These are phyloP conservation scores for Chrysodeixis includens DNA, from an alignment of 2,888 invertebrate genomes.

Conservation along the genomic window DNA sequence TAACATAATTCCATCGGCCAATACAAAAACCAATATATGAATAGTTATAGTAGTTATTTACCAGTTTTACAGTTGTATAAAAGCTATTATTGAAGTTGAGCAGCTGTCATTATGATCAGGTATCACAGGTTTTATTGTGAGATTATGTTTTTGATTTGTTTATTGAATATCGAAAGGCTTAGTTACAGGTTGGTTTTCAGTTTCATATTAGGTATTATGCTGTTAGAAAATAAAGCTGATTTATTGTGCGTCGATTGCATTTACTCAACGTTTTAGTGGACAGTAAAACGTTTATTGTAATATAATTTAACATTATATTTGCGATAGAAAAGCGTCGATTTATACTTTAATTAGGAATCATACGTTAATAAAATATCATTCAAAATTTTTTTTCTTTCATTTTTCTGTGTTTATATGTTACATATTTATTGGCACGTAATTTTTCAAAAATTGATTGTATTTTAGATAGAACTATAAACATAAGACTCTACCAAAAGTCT, in stretches of 20 bases:
- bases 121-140: neutral
- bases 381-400: too few relatives aligned
- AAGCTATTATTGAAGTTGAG: slow-evolving; percentile 1
- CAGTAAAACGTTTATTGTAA: neutral
- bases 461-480: neutral
- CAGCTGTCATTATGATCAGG: neutral
- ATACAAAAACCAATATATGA: neutral
- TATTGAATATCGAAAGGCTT: neutral
- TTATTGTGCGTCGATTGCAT: neutral
- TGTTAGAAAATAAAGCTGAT: neutral
- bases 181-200: neutral
- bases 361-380: too few relatives aligned
- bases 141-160: slow-evolving; percentile 4
- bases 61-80: neutral
- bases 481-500: neutral
- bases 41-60: neutral
- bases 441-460: too few relatives aligned
- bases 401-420: too few relatives aligned
- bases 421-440: too few relatives aligned
- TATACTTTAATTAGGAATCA: too few relatives aligned
- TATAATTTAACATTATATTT: too few relatives aligned
- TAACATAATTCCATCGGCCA: neutral
- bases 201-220: neutral
- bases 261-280: neutral
- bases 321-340: too few relatives aligned